phyloP scores from a whole-genome alignment of 2,888 invertebrate species.

The Drosophila mayaguana region DNA sequence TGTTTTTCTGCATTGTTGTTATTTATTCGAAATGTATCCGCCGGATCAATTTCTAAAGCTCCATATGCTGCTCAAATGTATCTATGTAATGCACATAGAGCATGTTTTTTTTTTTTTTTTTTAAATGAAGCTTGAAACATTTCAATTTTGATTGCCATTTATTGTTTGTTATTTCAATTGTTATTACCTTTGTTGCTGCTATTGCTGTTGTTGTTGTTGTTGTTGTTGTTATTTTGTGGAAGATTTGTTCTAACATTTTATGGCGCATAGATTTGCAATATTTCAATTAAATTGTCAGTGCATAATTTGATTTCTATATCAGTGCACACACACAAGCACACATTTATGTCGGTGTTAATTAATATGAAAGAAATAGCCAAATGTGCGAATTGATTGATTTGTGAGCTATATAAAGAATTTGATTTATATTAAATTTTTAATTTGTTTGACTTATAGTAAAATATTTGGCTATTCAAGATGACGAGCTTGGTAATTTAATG shows the following conservation, averaged over 20 bases:
- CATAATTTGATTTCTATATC: slow-evolving; percentile 50
- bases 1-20: slow-evolving; percentile 52
- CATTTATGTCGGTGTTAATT: slow-evolving; percentile 38
- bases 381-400: slow-evolving; percentile 43
- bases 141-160: slow-evolving; percentile 63
- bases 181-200: slow-evolving; percentile 22
- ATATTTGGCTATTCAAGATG: neutral
- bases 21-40: slow-evolving; percentile 79
- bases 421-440: slow-evolving; percentile 12
- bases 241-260: slow-evolving; percentile 79
- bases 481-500: neutral
- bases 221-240: slow-evolving; percentile 51
- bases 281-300: slow-evolving; percentile 76
- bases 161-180: slow-evolving; percentile 60
- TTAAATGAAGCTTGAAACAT: slow-evolving; percentile 76
- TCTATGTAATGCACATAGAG: slow-evolving; percentile 9
- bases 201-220: slow-evolving; percentile 36
- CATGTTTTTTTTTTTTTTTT: slow-evolving; percentile 39
- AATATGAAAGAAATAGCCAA: slow-evolving; percentile 43
- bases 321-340: slow-evolving; percentile 9
- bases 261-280: slow-evolving; percentile 75
- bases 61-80: slow-evolving; percentile 9
- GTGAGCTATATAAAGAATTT: slow-evolving; percentile 4
- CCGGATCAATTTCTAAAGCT: slow-evolving; percentile 67
- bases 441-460: neutral